Evolutionary conservation across 2,888 invertebrate species (phyloP).

Genomic region (Heliconius cydno): DNA sequence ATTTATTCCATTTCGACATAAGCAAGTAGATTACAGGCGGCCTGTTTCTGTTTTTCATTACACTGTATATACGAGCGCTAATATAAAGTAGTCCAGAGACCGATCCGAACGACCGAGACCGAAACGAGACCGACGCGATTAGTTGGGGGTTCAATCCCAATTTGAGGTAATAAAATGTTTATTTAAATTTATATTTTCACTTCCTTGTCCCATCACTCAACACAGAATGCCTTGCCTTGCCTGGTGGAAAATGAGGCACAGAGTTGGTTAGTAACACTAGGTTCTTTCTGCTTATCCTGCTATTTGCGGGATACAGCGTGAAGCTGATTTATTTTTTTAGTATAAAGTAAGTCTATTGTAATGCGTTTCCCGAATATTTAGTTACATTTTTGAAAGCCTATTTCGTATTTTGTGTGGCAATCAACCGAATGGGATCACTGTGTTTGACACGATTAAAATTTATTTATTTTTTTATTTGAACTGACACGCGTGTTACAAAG

Average conservation of each 20-base stretch:
- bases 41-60: constrained; percentile 26
- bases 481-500: not conserved
- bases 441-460: constrained; percentile 44
- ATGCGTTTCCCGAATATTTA: constrained; percentile 36
- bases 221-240: too few species aligned
- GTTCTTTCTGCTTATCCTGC: too few species aligned
- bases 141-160: too few species aligned
- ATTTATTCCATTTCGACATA: constrained; percentile 35
- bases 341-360: constrained; percentile 42
- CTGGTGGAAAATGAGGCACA: too few species aligned
- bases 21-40: constrained; percentile 36
- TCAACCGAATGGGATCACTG: constrained; percentile 40
- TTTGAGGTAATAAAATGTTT: too few species aligned
- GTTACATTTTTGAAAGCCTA: constrained; percentile 43
- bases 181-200: too few species aligned
- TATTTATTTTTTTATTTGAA: constrained; percentile 23
- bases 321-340: too few species aligned
- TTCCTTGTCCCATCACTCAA: too few species aligned
- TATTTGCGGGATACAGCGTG: too few species aligned
- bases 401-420: constrained; percentile 43
- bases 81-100: constrained; percentile 32
- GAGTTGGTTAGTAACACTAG: too few species aligned
- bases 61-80: constrained; percentile 27
- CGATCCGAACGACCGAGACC: too few species aligned
- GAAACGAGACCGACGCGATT: too few species aligned